Evolutionary conservation across 1,140 invertebrate genomes (phyloP).

Genomic region (Thaumatotibia leucotreta): DNA sequence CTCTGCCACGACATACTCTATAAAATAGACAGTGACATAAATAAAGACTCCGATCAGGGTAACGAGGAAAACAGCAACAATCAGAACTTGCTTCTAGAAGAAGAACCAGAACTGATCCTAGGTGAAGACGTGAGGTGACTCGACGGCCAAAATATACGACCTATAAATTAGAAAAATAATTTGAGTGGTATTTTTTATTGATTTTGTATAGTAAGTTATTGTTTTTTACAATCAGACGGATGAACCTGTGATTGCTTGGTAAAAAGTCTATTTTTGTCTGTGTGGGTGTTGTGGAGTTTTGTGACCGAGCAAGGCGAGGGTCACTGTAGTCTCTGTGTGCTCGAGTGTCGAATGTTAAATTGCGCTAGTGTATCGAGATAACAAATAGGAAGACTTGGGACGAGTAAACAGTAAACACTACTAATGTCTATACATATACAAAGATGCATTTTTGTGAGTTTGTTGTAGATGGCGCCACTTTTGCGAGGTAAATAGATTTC

Average conservation of each 20-base stretch:
- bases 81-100: conserved; percentile 63
- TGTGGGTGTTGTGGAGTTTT: conserved; percentile 12
- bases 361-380: conserved; percentile 36
- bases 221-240: conserved; percentile 49
- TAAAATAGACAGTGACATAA: conserved; percentile 71
- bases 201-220: conserved; percentile 72
- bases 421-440: neutral
- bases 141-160: conserved; percentile 47
- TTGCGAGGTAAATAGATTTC: too few relatives aligned
- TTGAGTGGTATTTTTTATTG: conserved; percentile 54
- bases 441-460: neutral
- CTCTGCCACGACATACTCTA: conserved; percentile 89
- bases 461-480: too few relatives aligned
- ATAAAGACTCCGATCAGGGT: conserved; percentile 58
- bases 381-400: neutral
- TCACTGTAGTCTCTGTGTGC: neutral
- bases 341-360: conserved; percentile 23
- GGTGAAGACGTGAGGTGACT: conserved; percentile 70
- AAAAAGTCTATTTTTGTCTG: conserved; percentile 37
- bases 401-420: neutral
- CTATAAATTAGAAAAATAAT: conserved; percentile 41
- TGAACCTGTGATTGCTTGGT: conserved; percentile 63
- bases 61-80: conserved; percentile 73
- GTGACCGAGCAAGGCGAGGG: neutral
- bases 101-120: conserved; percentile 57